Evolutionary conservation across 2,113 vertebrate genomes (phyloP), one percentile per base, ranked within the genome.

Genomic region (Anser brachyrhynchus): DNA sequence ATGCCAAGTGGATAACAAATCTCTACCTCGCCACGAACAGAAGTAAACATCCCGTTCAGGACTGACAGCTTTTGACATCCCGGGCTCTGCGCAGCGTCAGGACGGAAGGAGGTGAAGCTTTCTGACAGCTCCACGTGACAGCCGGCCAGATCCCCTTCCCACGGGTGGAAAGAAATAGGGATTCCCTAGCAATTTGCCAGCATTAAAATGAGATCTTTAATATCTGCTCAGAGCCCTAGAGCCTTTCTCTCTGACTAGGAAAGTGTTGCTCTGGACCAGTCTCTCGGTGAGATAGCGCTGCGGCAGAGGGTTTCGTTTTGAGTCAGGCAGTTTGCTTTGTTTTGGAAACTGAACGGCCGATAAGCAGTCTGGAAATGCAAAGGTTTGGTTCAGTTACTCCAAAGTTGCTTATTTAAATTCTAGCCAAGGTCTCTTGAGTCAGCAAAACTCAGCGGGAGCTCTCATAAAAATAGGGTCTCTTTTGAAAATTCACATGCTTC

Each of bases 391-490:
- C 7, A 13, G 76, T 77, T 93, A 62, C 91, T 94, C 80, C 91
- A 4, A 77, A 91, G 81, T 49, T 89, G 95, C 93, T 96, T 49
- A 11, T 96, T 94, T 76, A 93, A 95, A 95, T 96, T 89, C 51
- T n/a, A 73, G 89, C 95, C 92, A 59, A 96, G 90, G 95, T 96
- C 96, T 93, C 95, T 95, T 87, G 93, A 96, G 95, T 95, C 96
- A 96, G 96, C 91, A 96, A 91, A 96, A 94, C 74, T 91, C 96
- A 97, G 96, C 29, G 2, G 95, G 96, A 85, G 58, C 28, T 9
- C 93, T 93, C 95, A 52, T 94, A 97, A 96, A 97, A 97, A 97
- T 96, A 96, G 95, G 95, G 93, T 93, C 78, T 95, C 95, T 76
- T 96, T 95, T 95, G 96, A 97, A 97, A 96, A 92, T 94, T 52